These are phyloP conservation scores for Onchidella celtica DNA, from an alignment of 2,888 invertebrate genomes.

Conservation along the genomic window DNA sequence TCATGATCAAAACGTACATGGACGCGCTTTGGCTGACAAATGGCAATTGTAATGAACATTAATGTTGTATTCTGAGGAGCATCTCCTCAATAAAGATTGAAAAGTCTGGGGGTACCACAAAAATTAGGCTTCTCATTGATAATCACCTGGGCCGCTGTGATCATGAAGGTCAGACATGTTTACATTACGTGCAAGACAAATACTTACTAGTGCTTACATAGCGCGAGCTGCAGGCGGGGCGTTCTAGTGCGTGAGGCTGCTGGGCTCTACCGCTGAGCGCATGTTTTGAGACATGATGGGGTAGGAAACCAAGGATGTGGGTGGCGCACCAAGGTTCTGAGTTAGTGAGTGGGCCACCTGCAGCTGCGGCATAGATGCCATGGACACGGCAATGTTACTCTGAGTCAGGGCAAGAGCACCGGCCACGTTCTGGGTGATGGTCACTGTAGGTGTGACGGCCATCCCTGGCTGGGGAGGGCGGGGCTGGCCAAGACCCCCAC, in stretches of 20 bases:
- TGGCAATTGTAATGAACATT: no score
- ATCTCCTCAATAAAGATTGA: no score
- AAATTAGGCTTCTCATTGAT: no score
- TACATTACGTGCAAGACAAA: no score
- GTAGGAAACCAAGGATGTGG: slow-evolving; percentile 71
- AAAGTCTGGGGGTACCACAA: no score
- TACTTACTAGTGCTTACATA: slow-evolving; percentile 3
- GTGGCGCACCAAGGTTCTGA: slow-evolving; percentile 65
- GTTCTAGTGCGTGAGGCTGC: slow-evolving; percentile 67
- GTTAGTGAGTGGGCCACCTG: slow-evolving; percentile 63
- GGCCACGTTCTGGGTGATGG: slow-evolving; percentile 64
- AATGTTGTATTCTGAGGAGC: no score
- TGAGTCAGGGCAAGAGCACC: slow-evolving; percentile 69
- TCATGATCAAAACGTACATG: no score
- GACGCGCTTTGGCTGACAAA: no score
- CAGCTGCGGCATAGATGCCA: slow-evolving; percentile 57
- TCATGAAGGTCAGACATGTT: no score
- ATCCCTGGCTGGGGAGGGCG: slow-evolving; percentile 42
- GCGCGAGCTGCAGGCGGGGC: not conserved
- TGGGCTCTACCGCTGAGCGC: slow-evolving; percentile 68
- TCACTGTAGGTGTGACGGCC: slow-evolving; percentile 59
- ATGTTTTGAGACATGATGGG: slow-evolving; percentile 76
- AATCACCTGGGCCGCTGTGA: no score
- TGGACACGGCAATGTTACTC: slow-evolving; percentile 61
- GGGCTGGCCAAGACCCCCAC: slow-evolving; percentile 27